These are phyloP conservation scores for Hydropsyche betteni DNA, from an alignment of 2,888 invertebrate genomes.

Conservation along the genomic window DNA sequence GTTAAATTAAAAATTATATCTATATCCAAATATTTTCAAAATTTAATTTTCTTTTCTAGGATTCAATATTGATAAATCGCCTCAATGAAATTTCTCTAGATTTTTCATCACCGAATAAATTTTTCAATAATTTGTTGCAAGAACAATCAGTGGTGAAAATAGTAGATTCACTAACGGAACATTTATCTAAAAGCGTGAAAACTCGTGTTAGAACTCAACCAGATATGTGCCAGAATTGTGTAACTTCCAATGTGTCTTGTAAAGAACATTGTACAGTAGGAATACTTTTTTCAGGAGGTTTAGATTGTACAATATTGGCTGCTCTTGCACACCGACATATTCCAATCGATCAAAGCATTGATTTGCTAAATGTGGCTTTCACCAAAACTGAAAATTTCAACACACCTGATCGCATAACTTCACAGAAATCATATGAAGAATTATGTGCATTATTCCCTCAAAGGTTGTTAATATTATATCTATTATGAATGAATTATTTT, in stretches of 20 bases:
- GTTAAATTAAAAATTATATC: not conserved
- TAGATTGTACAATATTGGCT: slow-evolving; percentile 94
- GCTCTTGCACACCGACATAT: slow-evolving; percentile 78
- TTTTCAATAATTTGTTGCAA: slow-evolving; percentile 61
- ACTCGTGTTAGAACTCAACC: slow-evolving; percentile 70
- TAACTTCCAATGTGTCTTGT: slow-evolving; percentile 53
- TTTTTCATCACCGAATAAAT: slow-evolving; percentile 55
- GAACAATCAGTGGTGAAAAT: slow-evolving; percentile 58
- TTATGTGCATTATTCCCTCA: slow-evolving; percentile 73
- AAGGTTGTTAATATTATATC: slow-evolving; percentile 56
- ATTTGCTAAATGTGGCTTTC: slow-evolving; percentile 96
- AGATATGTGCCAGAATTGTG: slow-evolving; percentile 70
- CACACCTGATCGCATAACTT: slow-evolving; percentile 88
- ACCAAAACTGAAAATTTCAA: slow-evolving; percentile 66
- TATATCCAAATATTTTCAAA: slow-evolving; percentile 33
- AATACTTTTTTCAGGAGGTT: slow-evolving; percentile 93
- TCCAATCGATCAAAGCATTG: slow-evolving; percentile 75
- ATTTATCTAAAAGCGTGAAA: slow-evolving; percentile 69
- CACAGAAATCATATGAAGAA: slow-evolving; percentile 74
- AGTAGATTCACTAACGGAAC: slow-evolving; percentile 61
- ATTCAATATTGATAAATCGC: slow-evolving; percentile 52
- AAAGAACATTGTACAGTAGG: slow-evolving; percentile 76
- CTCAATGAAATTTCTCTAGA: slow-evolving; percentile 56
- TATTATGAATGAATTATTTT: slow-evolving; percentile 16
- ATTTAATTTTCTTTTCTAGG: slow-evolving; percentile 42